Evolutionary conservation across 2,888 invertebrate genomes (phyloP), one percentile per base, ranked within the genome.

Genomic region (Phrixothrix hirtus): DNA sequence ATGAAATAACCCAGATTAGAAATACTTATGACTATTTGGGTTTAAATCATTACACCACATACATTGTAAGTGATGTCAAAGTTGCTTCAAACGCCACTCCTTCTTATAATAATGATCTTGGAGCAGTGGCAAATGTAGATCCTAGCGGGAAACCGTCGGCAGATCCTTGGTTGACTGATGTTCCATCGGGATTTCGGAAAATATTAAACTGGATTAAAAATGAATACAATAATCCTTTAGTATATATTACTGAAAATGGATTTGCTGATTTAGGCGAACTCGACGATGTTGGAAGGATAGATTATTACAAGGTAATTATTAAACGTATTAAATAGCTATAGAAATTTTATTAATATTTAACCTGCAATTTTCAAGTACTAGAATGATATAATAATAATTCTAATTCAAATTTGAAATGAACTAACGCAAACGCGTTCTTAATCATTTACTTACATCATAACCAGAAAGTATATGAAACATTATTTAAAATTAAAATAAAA

Each of bases 1-100:
- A 80, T 9, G 86, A 88, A 75, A 75, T 86, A 2, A 66, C 74
- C 7, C 73, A 76, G 42, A 81, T 88, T 17, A 72, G 71, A 13
- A 83, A 79, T n/a, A n/a, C n/a, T n/a, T n/a, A n/a, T n/a, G n/a
- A n/a, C n/a, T n/a, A n/a, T n/a, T n/a, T n/a, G n/a, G 88, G 87
- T 0, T 69, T 89, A 12, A 89, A 89, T 66, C 81, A 85, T 43
- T 90, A 90, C 67, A 85, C n/a, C n/a, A n/a, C n/a, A n/a, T n/a
- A n/a, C n/a, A n/a, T n/a, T n/a, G n/a, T n/a, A n/a, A n/a, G n/a
- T n/a, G n/a, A n/a, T n/a, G n/a, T n/a, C n/a, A n/a, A n/a, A n/a
- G n/a, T n/a, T n/a, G n/a, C n/a, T n/a, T n/a, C n/a, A n/a, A n/a
- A n/a, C n/a, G n/a, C n/a, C n/a, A n/a, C n/a, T n/a, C n/a, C n/a